Evolutionary conservation across 2,797 vertebrate species (phyloP), one percentile per base, ranked within the genome.

Genomic region (Hippocampus kuda): DNA sequence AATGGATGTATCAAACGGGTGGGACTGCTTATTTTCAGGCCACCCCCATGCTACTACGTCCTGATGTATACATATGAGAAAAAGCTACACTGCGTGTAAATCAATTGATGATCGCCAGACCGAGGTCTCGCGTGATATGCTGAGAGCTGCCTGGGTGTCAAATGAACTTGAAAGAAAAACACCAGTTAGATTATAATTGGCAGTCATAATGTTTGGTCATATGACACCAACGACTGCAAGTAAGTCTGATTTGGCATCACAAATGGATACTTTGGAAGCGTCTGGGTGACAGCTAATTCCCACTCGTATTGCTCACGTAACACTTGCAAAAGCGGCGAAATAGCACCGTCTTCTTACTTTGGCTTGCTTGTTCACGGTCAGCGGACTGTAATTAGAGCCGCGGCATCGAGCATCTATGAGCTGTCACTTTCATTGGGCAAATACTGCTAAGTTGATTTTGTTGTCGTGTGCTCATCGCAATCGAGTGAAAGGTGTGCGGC

Each of bases 351-450:
- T 18, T 20, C 18, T 18, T 30, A 61, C 16, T 61, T 15, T 9
- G 59, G 30, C 30, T 61, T 22, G 30, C 30, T 61, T 61, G 59
- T 61, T 61, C 59, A 61, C 9, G 59, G 16, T 61, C 16, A 13
- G 59, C 27, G 59, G 59, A 38, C 30, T 1, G 59, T 61, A 61
- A 61, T 61, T 61, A 38, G 59, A 61, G 59, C 7, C 59, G 7
- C 27, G 2, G 16, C 59, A 8, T 38, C 8, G 59, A 8, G 18
- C 30, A 11, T 61, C 27, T 61, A 34, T 9, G 30, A 61, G 59
- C 59, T 61, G 59, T 61, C 59, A 61, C 59, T 61, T 61, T 22
- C 59, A 20, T 30, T 61, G 18, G 30, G 59, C 59, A 61, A 61
- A 61, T 20, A 34, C 2, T 38, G 34, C 0, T 38, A 38, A 38